A percentile compares a stretch with the other conserved stretches of the same genome.
Conservation (phyloP, 1,140 invertebrate genomes). For the Ridgeia piscesae region DNA sequence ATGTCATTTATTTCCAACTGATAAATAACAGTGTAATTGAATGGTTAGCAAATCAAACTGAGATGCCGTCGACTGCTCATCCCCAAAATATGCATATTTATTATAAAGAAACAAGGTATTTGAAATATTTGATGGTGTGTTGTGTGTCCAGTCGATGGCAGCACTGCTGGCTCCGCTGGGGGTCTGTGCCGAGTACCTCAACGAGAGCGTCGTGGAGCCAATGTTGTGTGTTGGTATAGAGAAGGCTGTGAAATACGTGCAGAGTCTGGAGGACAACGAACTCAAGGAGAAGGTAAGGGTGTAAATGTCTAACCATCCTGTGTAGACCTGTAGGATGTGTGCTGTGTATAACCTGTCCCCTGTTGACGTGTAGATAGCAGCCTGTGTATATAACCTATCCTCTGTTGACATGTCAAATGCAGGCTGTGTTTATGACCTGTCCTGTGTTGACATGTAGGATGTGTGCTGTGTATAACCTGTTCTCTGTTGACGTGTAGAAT, state of each 20-base stretch:
- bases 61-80: too few relatives aligned
- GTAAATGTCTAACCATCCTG: neutral
- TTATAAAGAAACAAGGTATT: neutral
- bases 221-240: constrained; percentile 55
- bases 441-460: neutral
- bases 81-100: too few relatives aligned
- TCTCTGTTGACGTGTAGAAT: neutral
- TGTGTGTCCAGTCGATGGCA: constrained; percentile 51
- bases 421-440: neutral
- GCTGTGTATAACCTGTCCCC: constrained; percentile 54
- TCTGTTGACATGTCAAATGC: neutral
- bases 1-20: too few relatives aligned
- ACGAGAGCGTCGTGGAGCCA: constrained; percentile 46
- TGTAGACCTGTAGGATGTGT: constrained; percentile 53
- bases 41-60: too few relatives aligned
- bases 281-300: constrained; percentile 59
- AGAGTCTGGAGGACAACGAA: constrained; percentile 57
- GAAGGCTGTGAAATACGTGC: constrained; percentile 55
- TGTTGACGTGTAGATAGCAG: neutral
- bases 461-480: neutral
- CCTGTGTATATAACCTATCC: neutral
- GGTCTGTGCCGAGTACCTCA: constrained; percentile 58
- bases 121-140: neutral
- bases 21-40: too few relatives aligned
- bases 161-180: constrained; percentile 56